phyloP scores from a whole-genome alignment of 2,113 vertebrate genomes.

The Ptychochromis oligacanthus region DNA sequence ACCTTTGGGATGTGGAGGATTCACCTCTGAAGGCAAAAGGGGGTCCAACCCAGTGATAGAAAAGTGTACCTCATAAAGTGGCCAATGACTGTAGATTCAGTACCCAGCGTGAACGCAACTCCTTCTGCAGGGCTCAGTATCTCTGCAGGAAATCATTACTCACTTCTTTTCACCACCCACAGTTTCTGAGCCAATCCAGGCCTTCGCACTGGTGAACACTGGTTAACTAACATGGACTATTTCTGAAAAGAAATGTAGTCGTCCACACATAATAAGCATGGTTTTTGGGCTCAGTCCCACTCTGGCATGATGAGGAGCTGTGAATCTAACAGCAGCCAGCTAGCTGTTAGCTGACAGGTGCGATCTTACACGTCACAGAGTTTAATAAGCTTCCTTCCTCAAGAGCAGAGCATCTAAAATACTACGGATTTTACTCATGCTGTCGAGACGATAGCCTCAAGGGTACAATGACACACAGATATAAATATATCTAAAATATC shows the following conservation, averaged over 20 bases:
- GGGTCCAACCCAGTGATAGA: rapidly evolving
- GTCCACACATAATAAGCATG: slow-evolving; percentile 14
- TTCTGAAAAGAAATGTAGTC: slow-evolving; percentile 19
- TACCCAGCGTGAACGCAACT: slow-evolving; percentile 21
- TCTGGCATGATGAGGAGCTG: slow-evolving; percentile 24
- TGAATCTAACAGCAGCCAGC: background rate
- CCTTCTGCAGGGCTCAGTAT: slow-evolving; percentile 23
- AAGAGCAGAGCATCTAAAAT: slow-evolving; percentile 11
- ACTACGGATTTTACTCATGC: slow-evolving; percentile 8
- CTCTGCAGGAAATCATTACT: slow-evolving; percentile 32
- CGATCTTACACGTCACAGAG: background rate
- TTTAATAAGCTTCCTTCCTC: slow-evolving; percentile 37
- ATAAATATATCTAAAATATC: slow-evolving; percentile 13
- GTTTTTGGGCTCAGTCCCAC: slow-evolving; percentile 10
- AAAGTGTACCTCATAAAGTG: background rate
- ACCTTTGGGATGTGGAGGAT: background rate
- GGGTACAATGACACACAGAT: background rate
- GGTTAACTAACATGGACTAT: background rate
- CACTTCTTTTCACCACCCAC: slow-evolving; percentile 36
- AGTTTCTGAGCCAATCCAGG: slow-evolving; percentile 10
- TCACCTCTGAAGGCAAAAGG: background rate
- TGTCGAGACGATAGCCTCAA: background rate
- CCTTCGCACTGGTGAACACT: background rate
- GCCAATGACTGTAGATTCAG: background rate
- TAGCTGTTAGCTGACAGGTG: slow-evolving; percentile 32